Evolutionary conservation across 2,113 vertebrate genomes (phyloP).

Genomic region (Ranitomeya variabilis): DNA sequence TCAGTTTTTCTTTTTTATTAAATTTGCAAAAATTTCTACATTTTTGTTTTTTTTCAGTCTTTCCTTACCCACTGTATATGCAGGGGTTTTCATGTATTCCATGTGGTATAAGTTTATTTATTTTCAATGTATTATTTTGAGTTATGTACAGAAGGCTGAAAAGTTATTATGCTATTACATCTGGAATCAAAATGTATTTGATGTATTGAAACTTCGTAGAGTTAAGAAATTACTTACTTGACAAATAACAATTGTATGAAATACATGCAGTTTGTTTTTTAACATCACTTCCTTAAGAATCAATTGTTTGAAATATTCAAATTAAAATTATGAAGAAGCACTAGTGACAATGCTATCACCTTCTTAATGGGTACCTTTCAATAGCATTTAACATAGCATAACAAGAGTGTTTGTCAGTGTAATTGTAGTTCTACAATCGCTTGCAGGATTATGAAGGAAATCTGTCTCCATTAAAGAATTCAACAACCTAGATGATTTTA

Average conservation of each 20-base stretch:
- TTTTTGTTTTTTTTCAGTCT: too few species aligned
- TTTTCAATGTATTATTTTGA: too few species aligned
- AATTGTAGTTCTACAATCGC: background rate
- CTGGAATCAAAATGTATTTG: background rate
- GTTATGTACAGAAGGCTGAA: background rate
- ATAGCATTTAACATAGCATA: background rate
- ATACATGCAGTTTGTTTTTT: background rate
- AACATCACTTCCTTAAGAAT: background rate
- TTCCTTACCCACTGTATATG: too few species aligned
- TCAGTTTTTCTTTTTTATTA: too few species aligned
- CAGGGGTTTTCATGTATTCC: too few species aligned
- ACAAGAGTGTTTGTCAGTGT: background rate
- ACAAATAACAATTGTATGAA: background rate
- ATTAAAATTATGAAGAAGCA: background rate
- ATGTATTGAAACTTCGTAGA: background rate
- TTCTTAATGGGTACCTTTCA: background rate
- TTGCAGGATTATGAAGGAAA: background rate
- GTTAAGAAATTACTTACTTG: background rate
- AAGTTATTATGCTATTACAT: background rate
- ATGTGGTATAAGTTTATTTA: too few species aligned
- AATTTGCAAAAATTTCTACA: too few species aligned
- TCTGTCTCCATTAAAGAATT: constrained; percentile 2
- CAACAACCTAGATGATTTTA: background rate
- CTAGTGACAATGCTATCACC: background rate
- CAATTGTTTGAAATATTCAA: background rate